phyloP scores from a whole-genome alignment of 2,113 vertebrate species.

The Labeo catla region DNA sequence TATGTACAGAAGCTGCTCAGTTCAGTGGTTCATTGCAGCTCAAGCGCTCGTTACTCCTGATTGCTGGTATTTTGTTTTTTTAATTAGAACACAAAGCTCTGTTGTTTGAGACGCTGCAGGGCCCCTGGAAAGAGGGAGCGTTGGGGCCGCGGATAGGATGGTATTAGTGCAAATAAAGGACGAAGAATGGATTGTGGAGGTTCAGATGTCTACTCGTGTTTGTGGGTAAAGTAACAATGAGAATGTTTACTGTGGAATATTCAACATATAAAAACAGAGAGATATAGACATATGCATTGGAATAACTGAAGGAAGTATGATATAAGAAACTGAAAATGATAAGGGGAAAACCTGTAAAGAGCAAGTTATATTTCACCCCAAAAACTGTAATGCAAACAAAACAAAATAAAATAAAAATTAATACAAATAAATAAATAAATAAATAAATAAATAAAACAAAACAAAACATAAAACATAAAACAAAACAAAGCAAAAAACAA shows the following conservation, averaged over 20 bases:
- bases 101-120: conserved; percentile 15
- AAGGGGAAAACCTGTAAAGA: not conserved
- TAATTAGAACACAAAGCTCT: conserved; percentile 12
- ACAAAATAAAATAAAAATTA: too few relatives aligned
- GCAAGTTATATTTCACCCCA: not conserved
- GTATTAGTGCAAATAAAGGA: not conserved
- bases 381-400: too few relatives aligned
- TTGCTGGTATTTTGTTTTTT: conserved; percentile 3
- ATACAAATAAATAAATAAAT: too few relatives aligned
- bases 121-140: not conserved
- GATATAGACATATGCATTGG: not conserved
- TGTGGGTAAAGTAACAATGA: not conserved
- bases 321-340: not conserved
- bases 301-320: not conserved
- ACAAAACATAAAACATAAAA: too few relatives aligned
- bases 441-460: too few relatives aligned
- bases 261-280: not conserved
- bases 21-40: conserved; percentile 17
- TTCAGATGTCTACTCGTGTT: not conserved
- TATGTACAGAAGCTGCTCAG: not conserved
- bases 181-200: not conserved
- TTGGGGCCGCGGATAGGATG: not conserved
- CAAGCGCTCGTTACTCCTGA: conserved; percentile 6
- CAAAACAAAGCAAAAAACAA: too few relatives aligned
- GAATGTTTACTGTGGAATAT: not conserved